A percentile compares a stretch with the other conserved stretches of the same genome.
phyloP scores from a whole-genome alignment of 2,113 vertebrate species.

The Puma concolor region DNA sequence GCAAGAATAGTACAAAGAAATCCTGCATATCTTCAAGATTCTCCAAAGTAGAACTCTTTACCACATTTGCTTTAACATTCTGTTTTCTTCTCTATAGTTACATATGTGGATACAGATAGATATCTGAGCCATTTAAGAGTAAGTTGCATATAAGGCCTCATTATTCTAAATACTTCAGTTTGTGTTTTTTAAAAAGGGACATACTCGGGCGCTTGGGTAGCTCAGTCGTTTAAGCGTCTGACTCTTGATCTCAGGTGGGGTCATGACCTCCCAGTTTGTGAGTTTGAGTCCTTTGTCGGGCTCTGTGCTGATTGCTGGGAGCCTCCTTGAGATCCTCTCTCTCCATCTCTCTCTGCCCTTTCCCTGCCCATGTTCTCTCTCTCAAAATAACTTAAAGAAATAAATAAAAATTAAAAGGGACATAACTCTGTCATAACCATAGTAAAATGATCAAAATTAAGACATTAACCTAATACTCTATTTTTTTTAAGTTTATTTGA shows the following conservation, averaged over 20 bases:
- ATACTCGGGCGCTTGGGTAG: neutral
- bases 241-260: too few species aligned
- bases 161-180: neutral
- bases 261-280: too few species aligned
- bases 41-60: neutral
- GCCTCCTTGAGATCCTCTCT: too few species aligned
- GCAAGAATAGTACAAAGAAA: neutral
- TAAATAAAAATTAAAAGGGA: too few species aligned
- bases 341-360: too few species aligned
- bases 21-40: neutral
- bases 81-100: neutral
- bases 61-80: neutral
- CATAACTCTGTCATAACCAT: neutral
- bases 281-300: too few species aligned
- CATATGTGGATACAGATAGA: neutral
- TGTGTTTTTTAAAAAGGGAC: neutral
- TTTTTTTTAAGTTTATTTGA: too few species aligned
- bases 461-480: neutral
- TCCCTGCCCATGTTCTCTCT: too few species aligned
- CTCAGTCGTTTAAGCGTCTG: too few species aligned
- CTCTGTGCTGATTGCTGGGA: too few species aligned
- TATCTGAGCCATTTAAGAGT: neutral
- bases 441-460: neutral
- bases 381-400: too few species aligned
- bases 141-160: neutral